Percentiles rank a stretch among this genome's conserved stretches.
Evolutionary conservation across 2,797 vertebrate species (phyloP).

Genomic region (Pantherophis alleghaniensis): DNA sequence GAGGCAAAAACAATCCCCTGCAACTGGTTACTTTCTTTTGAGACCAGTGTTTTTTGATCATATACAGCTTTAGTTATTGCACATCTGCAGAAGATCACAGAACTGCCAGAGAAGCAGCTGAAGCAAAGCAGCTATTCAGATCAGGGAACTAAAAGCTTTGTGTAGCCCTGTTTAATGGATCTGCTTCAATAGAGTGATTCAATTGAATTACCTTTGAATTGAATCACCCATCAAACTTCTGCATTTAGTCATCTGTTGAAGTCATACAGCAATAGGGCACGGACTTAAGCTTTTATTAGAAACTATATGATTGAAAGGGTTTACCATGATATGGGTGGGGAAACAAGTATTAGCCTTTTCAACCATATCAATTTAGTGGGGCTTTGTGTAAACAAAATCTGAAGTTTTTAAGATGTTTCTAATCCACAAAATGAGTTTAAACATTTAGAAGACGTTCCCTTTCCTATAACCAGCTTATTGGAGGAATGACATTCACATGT

Average conservation of each 20-base stretch:
- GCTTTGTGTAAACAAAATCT: not conserved
- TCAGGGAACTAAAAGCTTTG: not conserved
- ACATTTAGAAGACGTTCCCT: not conserved
- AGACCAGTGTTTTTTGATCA: not conserved
- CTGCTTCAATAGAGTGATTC: not conserved
- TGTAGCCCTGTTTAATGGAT: not conserved
- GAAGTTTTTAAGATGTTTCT: slow-evolving; percentile 8
- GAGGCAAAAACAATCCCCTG: not conserved
- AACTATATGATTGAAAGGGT: not conserved
- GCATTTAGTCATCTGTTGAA: not conserved
- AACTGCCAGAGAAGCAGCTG: not conserved
- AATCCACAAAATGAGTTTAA: not conserved
- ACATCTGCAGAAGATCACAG: not conserved
- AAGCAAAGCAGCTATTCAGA: not conserved
- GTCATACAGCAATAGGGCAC: not conserved
- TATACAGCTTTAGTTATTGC: not conserved
- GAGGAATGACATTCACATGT: no score
- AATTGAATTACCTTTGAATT: not conserved
- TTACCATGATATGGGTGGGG: not conserved
- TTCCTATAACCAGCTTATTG: not conserved
- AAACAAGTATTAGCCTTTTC: slow-evolving; percentile 19
- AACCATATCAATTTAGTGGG: not conserved
- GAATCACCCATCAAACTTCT: not conserved
- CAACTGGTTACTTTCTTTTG: not conserved
- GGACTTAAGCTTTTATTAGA: not conserved